Base-by-base conservation (phyloP, 1,140 invertebrate species). In the Thaumatotibia leucotreta region DNA sequence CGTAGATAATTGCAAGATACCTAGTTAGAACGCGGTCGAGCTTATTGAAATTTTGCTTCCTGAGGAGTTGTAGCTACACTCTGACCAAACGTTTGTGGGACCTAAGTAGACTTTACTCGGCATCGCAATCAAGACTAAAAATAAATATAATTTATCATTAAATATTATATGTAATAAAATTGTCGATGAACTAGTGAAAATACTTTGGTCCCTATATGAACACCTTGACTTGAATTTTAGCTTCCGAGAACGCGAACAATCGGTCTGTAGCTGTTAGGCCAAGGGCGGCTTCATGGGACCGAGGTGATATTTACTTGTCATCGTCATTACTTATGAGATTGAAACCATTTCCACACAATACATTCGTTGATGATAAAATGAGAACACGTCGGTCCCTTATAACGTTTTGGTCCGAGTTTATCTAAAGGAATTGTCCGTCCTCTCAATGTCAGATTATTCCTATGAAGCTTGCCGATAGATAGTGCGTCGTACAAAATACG, bases 21-120 rank as follows among this genome's bases (percentile, higher is more conserved):
- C 52, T 58, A 58, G 52, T 29, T 58, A 31, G 52, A 58, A 58
- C 11, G 52, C 27, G 11, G 27, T 58, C 52, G 52, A 58, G 52
- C 52, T 58, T 58, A 58, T 6, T 45, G 52, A 58, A 31, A 24
- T 29, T 20, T 31, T 29, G 11, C 24, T 58, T 58, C 52, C n/a
- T n/a, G 9, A 27, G 27, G 24, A 14, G n/a, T 11, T 27, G 22
- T 52, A 58, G 52, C 52, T 27, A 29, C 4, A 29, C 52, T 27
- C 52, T 14, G 52, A 58, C 52, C 24, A 31, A 24, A 6, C 10
- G 52, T 27, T 58, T 1, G 4, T 14, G 52, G 52, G 8, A 54
- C 50, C 23, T n/a, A 54, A 24, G 24, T 10, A 4, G 22, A 24
- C 11, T 52, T 27, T 5, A 54, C 11, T 54, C 24, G 4, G n/a